Percentiles rank a stretch among this genome's conserved stretches.
phyloP scores from a whole-genome alignment of 2,888 invertebrate species.

The Lasioglossum zephyrum region DNA sequence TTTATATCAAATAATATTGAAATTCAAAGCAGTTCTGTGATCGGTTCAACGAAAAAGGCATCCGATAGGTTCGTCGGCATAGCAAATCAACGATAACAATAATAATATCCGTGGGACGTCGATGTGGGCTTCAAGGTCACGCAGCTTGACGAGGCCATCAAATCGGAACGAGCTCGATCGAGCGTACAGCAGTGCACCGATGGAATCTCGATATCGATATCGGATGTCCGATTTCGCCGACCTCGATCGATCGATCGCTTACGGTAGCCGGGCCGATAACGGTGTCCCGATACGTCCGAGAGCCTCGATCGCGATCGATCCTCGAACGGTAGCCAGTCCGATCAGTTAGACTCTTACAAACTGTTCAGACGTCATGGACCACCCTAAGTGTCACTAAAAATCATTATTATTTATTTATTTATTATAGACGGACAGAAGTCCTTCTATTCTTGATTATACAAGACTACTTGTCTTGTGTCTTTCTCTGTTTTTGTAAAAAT shows the following conservation, averaged over 20 bases:
- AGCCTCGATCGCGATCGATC: constrained; percentile 12
- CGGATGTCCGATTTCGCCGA: constrained; percentile 63
- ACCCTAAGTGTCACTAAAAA: neutral
- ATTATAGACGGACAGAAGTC: too few relatives aligned
- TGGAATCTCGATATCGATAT: constrained; percentile 53
- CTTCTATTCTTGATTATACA: too few relatives aligned
- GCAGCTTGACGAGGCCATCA: neutral
- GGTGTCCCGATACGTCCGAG: constrained; percentile 44
- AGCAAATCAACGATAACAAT: neutral
- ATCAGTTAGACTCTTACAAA: neutral
- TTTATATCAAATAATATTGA: neutral
- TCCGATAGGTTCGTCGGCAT: neutral
- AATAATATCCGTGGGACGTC: constrained; percentile 25
- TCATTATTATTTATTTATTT: neutral
- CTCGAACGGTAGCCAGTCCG: neutral
- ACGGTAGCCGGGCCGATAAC: constrained; percentile 63
- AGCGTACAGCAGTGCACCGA: constrained; percentile 16
- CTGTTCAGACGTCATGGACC: neutral
- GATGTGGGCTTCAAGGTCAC: constrained; percentile 34
- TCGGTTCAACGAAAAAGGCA: neutral
- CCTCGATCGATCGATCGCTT: constrained; percentile 70
- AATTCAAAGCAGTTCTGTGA: neutral
- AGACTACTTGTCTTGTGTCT: too few relatives aligned
- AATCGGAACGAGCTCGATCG: constrained; percentile 47
- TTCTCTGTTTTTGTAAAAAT: too few relatives aligned